phyloP scores from a whole-genome alignment of 2,888 invertebrate species.

The Myathropa florea region DNA sequence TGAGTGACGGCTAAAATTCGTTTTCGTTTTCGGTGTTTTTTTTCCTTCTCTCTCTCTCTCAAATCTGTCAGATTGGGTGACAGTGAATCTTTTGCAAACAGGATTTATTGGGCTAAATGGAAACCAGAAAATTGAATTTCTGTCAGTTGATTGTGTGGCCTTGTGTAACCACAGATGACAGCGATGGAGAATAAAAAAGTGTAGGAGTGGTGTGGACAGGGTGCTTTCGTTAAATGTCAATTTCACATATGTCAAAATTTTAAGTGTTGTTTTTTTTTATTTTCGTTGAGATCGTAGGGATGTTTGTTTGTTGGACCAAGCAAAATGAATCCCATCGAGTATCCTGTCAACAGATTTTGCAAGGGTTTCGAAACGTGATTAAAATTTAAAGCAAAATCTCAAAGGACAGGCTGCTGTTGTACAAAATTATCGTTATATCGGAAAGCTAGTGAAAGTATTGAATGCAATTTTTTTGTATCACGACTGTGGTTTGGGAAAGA shows the following conservation, averaged over 20 bases:
- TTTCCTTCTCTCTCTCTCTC: conserved; percentile 1
- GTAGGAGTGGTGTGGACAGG: neutral
- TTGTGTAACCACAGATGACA: neutral
- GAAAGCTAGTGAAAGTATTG: too few relatives aligned
- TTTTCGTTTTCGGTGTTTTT: conserved; percentile 19
- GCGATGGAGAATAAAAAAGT: neutral
- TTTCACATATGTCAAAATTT: neutral
- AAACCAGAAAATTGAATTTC: conserved; percentile 48
- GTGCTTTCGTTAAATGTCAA: neutral
- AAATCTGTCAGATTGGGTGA: conserved; percentile 58
- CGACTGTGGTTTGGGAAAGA: too few relatives aligned
- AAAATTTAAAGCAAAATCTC: neutral
- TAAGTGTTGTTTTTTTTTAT: neutral
- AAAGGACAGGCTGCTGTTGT: neutral
- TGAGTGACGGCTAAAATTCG: conserved; percentile 55
- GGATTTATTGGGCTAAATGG: conserved; percentile 31
- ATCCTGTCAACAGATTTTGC: neutral
- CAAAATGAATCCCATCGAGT: neutral
- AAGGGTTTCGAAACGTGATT: neutral
- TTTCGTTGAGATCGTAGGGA: neutral
- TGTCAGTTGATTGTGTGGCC: neutral
- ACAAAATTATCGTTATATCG: neutral
- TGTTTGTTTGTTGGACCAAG: neutral
- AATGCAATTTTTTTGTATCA: too few relatives aligned
- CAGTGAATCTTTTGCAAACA: conserved; percentile 47